Evolutionary conservation across 1,140 invertebrate genomes (phyloP).

Genomic region (Cydia splendana): DNA sequence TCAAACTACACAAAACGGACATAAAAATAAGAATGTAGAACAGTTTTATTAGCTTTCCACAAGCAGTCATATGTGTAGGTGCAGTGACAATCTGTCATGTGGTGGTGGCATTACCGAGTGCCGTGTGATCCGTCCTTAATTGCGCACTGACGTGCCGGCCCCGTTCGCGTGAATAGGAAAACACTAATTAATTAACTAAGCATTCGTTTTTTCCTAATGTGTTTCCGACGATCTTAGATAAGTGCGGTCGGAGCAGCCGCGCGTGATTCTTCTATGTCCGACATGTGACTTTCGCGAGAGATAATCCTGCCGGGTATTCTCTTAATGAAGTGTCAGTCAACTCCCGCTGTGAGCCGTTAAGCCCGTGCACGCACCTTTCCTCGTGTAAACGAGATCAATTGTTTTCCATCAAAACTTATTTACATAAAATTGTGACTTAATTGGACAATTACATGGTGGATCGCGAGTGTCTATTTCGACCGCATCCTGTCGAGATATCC

Average conservation of each 20-base stretch:
- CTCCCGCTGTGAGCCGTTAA: slow-evolving; percentile 27
- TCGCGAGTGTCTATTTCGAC: slow-evolving; percentile 57
- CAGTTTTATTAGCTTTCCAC: slow-evolving; percentile 22
- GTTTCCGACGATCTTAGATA: slow-evolving; percentile 41
- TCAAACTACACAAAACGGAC: slow-evolving; percentile 8
- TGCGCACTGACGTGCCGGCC: slow-evolving; percentile 39
- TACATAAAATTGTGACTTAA: slow-evolving; percentile 73
- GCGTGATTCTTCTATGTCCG: slow-evolving; percentile 37
- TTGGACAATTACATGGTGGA: slow-evolving; percentile 71
- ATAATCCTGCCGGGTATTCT: slow-evolving; percentile 35
- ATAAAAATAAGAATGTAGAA: slow-evolving; percentile 25
- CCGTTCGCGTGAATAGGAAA: slow-evolving; percentile 52
- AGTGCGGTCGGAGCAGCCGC: slow-evolving; percentile 27
- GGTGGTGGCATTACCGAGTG: slow-evolving; percentile 25
- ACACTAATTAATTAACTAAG: slow-evolving; percentile 50
- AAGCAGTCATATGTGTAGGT: background rate
- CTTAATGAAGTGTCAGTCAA: slow-evolving; percentile 33
- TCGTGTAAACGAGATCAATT: slow-evolving; percentile 38
- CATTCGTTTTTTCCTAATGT: slow-evolving; percentile 37
- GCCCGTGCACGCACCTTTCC: slow-evolving; percentile 41
- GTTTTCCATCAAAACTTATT: slow-evolving; percentile 53
- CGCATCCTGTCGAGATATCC: slow-evolving; percentile 66
- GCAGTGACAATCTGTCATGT: slow-evolving; percentile 18
- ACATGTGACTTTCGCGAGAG: slow-evolving; percentile 39
- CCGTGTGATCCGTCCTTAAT: slow-evolving; percentile 57